Percentiles rank a stretch among this genome's conserved stretches.
Conservation (phyloP, 2,888 invertebrate species). For the Caenorhabditis sp. region DNA sequence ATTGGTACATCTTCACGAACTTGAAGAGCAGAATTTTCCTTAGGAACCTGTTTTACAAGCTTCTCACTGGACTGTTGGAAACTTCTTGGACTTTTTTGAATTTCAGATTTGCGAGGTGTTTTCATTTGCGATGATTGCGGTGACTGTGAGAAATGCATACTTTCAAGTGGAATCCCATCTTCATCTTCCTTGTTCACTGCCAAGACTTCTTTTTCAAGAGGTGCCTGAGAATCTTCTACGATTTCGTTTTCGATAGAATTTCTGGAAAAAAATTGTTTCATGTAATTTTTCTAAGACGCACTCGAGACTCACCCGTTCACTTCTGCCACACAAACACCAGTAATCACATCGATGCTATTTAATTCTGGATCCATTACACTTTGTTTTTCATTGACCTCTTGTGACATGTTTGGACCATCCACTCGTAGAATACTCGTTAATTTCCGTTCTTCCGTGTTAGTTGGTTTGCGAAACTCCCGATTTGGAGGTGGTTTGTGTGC, state of each 20-base stretch:
- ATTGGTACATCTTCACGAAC: no score
- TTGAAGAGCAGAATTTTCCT: no score
- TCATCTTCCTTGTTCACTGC: background rate
- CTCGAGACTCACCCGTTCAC: background rate
- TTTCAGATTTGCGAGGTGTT: no score
- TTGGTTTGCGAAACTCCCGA: background rate
- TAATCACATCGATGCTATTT: background rate
- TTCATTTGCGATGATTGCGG: no score
- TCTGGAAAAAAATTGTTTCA: background rate
- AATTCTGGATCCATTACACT: background rate
- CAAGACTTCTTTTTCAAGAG: background rate
- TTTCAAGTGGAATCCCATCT: background rate
- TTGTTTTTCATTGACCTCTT: background rate
- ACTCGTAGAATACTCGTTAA: background rate
- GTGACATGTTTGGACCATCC: background rate
- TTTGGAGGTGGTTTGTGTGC: slow-evolving; percentile 15
- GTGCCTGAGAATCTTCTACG: background rate
- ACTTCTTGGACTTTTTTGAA: no score
- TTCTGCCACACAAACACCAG: background rate
- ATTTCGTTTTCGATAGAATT: background rate
- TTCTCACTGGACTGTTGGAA: no score
- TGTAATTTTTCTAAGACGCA: no score
- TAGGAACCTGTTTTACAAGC: no score
- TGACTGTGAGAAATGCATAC: no score
- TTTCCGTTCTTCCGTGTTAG: background rate